Conservation (phyloP, 2,888 invertebrate species). For the Aleiodes leptofemur region DNA sequence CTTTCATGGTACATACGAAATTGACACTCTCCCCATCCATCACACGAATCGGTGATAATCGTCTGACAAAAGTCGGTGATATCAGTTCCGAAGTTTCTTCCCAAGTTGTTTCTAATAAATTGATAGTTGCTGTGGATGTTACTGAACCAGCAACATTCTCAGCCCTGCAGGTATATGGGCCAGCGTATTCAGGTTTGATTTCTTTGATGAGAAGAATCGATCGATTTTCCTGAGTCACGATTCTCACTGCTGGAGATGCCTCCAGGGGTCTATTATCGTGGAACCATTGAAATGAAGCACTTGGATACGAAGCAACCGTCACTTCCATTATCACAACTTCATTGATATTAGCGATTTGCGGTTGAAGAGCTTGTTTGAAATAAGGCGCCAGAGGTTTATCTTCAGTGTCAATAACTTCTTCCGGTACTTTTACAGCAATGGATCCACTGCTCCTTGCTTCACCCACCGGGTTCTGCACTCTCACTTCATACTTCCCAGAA, state of each 20-base stretch:
- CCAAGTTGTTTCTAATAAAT: slow-evolving; percentile 79
- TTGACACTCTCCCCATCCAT: slow-evolving; percentile 93
- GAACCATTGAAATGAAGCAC: slow-evolving; percentile 92
- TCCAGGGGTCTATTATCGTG: slow-evolving; percentile 84
- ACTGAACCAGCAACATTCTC: slow-evolving; percentile 93
- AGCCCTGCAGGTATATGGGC: slow-evolving; percentile 90
- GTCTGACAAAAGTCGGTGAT: slow-evolving; percentile 87
- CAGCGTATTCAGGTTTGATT: slow-evolving; percentile 82
- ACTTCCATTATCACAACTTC: slow-evolving; percentile 89
- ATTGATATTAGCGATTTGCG: slow-evolving; percentile 83
- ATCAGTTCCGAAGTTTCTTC: slow-evolving; percentile 80
- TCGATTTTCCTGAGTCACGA: slow-evolving; percentile 85
- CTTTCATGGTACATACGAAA: slow-evolving; percentile 84
- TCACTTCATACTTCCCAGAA: slow-evolving; percentile 91
- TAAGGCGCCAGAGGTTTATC: slow-evolving; percentile 82
- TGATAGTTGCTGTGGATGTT: slow-evolving; percentile 87
- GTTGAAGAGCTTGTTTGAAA: slow-evolving; percentile 84
- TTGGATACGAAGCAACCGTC: slow-evolving; percentile 85
- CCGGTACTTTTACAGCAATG: slow-evolving; percentile 83
- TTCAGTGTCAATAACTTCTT: slow-evolving; percentile 74
- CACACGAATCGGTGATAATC: slow-evolving; percentile 84
- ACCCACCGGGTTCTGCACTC: slow-evolving; percentile 86
- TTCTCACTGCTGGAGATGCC: slow-evolving; percentile 82
- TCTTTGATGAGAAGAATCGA: slow-evolving; percentile 88
- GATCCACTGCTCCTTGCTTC: slow-evolving; percentile 89